Percentiles rank a stretch among this genome's conserved stretches.
These are phyloP conservation scores for Siniperca undulata DNA, from an alignment of 2,797 vertebrate genomes.

Conservation along the genomic window DNA sequence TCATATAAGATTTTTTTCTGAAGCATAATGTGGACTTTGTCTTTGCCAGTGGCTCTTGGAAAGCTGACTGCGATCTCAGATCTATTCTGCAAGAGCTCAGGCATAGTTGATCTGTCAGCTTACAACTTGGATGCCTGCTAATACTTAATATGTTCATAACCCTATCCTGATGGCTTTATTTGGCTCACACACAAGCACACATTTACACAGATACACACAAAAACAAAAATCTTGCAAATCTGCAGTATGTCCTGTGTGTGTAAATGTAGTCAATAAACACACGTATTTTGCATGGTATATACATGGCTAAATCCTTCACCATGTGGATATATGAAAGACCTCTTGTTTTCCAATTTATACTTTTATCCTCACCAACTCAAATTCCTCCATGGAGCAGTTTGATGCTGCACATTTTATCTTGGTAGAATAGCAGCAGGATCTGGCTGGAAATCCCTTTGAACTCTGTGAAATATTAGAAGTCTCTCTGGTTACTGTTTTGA, in stretches of 20 bases:
- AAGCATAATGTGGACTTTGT: constrained; percentile 58
- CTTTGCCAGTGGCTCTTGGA: constrained; percentile 41
- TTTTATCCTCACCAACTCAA: constrained; percentile 49
- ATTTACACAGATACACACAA: constrained; percentile 27
- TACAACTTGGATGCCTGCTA: constrained; percentile 55
- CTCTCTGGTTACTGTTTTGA: constrained; percentile 70
- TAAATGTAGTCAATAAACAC: constrained; percentile 17
- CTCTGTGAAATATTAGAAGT: constrained; percentile 67
- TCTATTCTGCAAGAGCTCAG: constrained; percentile 57
- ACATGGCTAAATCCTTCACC: constrained; percentile 29
- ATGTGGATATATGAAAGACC: constrained; percentile 43
- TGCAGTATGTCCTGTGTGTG: neutral
- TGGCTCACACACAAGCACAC: constrained; percentile 31
- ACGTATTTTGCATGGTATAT: constrained; percentile 12
- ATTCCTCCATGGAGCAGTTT: constrained; percentile 57
- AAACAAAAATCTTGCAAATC: constrained; percentile 13
- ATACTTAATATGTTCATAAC: constrained; percentile 66
- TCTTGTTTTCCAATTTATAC: constrained; percentile 46
- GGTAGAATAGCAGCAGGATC: constrained; percentile 51
- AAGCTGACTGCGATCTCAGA: constrained; percentile 45
- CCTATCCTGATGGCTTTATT: constrained; percentile 29
- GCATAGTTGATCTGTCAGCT: constrained; percentile 61
- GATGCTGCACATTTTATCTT: constrained; percentile 55
- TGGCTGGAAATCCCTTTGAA: constrained; percentile 66
- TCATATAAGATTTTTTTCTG: constrained; percentile 59